Evolutionary conservation across 2,888 invertebrate species (phyloP).

Genomic region (Altica lythri): DNA sequence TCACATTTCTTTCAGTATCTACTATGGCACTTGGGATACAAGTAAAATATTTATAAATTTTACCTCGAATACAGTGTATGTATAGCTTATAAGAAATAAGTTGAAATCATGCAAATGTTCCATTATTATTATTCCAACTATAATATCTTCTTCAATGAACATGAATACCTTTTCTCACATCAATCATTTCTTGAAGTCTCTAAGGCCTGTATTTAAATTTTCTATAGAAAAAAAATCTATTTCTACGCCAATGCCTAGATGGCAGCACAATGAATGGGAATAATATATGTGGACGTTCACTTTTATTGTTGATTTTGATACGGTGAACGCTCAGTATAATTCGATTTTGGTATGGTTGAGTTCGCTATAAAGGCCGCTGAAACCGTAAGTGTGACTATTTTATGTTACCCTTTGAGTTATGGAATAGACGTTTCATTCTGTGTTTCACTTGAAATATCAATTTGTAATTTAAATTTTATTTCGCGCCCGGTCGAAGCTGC

Average conservation of each 20-base stretch:
- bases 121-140: too few species aligned
- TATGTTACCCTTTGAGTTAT: background rate
- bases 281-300: conserved; percentile 42
- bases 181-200: background rate
- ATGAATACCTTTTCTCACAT: too few species aligned
- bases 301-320: conserved; percentile 49
- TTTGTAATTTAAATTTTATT: conserved; percentile 23
- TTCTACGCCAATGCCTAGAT: conserved; percentile 37
- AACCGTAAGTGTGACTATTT: conserved; percentile 39
- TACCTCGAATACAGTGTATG: too few species aligned
- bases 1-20: too few species aligned
- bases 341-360: conserved; percentile 38
- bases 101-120: too few species aligned
- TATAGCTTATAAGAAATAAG: too few species aligned
- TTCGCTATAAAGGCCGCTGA: conserved; percentile 37
- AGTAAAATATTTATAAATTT: too few species aligned
- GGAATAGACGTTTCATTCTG: background rate
- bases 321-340: conserved; percentile 43
- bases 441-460: conserved; percentile 18
- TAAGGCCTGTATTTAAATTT: background rate
- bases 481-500: conserved; percentile 9
- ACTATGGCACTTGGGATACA: too few species aligned
- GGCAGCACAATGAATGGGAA: conserved; percentile 47
- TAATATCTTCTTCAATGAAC: too few species aligned
- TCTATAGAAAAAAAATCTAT: background rate